Base-by-base conservation (phyloP, 2,113 vertebrate species). In the Alosa alosa region DNA sequence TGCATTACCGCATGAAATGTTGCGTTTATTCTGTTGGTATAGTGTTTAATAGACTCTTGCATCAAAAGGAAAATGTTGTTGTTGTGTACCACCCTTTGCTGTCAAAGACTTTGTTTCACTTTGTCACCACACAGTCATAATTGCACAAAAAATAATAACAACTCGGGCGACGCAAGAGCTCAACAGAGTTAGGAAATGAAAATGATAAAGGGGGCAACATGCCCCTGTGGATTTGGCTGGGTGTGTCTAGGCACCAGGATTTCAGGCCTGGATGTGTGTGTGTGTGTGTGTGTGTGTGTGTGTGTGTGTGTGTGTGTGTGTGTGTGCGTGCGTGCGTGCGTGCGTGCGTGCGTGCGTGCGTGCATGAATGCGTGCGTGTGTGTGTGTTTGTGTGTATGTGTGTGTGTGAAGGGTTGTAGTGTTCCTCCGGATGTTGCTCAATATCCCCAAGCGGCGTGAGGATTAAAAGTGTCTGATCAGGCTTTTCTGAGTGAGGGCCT, bases 391-490 rank as follows among this genome's bases (percentile, higher is more conserved):
- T n/a, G 31, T 45, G 47, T 57, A 18, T 78, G n/a, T 10, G 31
- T 45, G 72, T 46, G 44, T 2, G 41, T 41, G 20, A 36, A 17
- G 6, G 52, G 82, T 57, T n/a, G 11, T n/a, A 44, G 25, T 47
- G 13, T 47, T 75, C 31, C 44, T 31, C 60, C 25, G 84, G 72
- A 57, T 86, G 82, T 87, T 87, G 82, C 49, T 81, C 86, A 64
- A 83, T n/a, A 81, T 57, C 49, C 75, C 22, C 47, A 25, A 68
- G 17, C 41, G 39, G 31, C 44, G 13, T 22, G 64, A 36, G 81
- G 86, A 86, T 89, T 86, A 83, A 83, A 88, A 81, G 86, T 85
- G 86, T 84, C 85, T 87, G 87, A 57, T 83, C 52, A 49, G 60
- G 81, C 57, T 13, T 64, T 87, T 85, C 85, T 55, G 81, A 84